These are phyloP conservation scores for Lithosia quadra DNA, from an alignment of 2,888 invertebrate species.

Conservation along the genomic window DNA sequence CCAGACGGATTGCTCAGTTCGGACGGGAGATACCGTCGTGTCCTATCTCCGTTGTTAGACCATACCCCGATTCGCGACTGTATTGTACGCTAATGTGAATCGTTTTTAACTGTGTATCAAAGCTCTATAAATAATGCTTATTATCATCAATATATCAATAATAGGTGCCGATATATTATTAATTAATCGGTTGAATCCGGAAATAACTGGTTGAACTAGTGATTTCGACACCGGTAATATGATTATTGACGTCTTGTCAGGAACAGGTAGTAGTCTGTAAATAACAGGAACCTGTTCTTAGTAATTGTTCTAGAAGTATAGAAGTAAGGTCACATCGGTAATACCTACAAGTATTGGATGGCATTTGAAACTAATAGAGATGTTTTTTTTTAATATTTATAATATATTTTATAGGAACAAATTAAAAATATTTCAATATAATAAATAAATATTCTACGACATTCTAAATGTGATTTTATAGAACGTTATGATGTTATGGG, in stretches of 20 bases:
- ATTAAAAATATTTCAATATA: too few relatives aligned
- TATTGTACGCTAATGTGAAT: too few relatives aligned
- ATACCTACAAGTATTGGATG: background rate
- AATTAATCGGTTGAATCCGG: background rate
- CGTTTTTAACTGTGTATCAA: background rate
- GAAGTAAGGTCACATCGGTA: background rate
- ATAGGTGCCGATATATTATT: background rate
- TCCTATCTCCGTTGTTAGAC: too few relatives aligned
- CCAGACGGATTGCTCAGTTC: too few relatives aligned
- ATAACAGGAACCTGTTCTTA: background rate
- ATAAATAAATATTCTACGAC: too few relatives aligned
- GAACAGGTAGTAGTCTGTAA: background rate
- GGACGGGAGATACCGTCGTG: too few relatives aligned
- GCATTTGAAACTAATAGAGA: background rate
- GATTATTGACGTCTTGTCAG: background rate
- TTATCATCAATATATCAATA: background rate
- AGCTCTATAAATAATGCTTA: background rate
- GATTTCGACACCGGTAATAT: background rate
- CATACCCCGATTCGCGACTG: too few relatives aligned
- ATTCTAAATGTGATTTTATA: too few relatives aligned
- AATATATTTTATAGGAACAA: background rate
- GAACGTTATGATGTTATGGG: too few relatives aligned
- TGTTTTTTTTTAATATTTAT: background rate
- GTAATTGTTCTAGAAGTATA: slow-evolving; percentile 1
- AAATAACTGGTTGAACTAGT: slow-evolving; percentile 1